phyloP scores from a whole-genome alignment of 1,140 invertebrate species.

The Zaprionus davidi region DNA sequence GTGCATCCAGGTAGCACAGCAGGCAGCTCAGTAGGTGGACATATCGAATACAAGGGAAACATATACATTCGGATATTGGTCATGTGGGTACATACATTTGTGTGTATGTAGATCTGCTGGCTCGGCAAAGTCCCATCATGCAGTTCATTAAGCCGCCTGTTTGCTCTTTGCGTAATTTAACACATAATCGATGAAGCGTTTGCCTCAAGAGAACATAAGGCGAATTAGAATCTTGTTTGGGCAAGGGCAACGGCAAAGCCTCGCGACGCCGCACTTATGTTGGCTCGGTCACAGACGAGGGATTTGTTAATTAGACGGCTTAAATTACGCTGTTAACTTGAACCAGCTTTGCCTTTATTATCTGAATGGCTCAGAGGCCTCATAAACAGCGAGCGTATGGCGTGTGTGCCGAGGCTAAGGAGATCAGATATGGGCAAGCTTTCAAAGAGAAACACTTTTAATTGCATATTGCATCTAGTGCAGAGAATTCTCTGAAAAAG shows the following conservation, averaged over 20 bases:
- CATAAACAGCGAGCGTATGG: constrained; percentile 31
- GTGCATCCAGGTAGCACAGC: background rate
- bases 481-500: background rate
- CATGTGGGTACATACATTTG: background rate
- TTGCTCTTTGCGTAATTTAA: constrained; percentile 72
- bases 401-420: background rate
- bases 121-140: constrained; percentile 3
- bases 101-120: background rate
- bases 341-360: constrained; percentile 28
- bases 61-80: background rate
- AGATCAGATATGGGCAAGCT: background rate
- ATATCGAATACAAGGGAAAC: background rate
- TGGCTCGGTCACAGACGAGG: constrained; percentile 15
- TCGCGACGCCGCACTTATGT: constrained; percentile 48
- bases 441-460: background rate
- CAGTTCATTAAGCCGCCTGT: constrained; percentile 32
- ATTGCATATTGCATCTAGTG: background rate
- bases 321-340: constrained; percentile 44
- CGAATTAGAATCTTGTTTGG: constrained; percentile 66
- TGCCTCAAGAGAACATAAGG: constrained; percentile 14
- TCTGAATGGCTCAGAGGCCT: constrained; percentile 9
- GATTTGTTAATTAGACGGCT: constrained; percentile 68
- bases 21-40: background rate
- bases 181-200: constrained; percentile 71
- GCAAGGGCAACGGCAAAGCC: constrained; percentile 37